Conservation (phyloP, 2,888 invertebrate species). For the Tuberolachnus salignus region DNA sequence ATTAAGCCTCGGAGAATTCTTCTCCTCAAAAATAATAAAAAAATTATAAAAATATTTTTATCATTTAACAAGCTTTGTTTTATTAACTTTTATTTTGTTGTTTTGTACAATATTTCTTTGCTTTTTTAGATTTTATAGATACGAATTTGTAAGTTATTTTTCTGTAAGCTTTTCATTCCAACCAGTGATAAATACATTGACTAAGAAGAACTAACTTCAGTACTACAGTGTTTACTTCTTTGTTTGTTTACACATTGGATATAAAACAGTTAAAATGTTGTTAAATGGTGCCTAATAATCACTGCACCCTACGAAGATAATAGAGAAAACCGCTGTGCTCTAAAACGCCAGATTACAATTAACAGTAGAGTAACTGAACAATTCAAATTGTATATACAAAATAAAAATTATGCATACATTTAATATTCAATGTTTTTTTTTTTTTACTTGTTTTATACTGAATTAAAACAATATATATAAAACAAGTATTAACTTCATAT, state of each 20-base stretch:
- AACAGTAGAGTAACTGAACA: too few relatives aligned
- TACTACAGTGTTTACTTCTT: background rate
- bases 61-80: too few relatives aligned
- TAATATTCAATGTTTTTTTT: background rate
- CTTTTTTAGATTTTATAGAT: slow-evolving; percentile 14
- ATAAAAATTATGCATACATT: background rate
- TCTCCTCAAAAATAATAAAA: too few relatives aligned
- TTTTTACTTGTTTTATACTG: background rate
- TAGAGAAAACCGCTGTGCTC: background rate
- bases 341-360: background rate
- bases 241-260: background rate
- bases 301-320: background rate
- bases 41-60: too few relatives aligned
- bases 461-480: too few relatives aligned
- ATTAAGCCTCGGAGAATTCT: too few relatives aligned
- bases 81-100: too few relatives aligned
- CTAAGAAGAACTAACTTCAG: background rate
- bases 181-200: background rate
- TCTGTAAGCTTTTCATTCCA: background rate
- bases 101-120: background rate
- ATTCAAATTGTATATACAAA: background rate
- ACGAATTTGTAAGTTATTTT: background rate
- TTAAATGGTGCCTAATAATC: slow-evolving; percentile 33
- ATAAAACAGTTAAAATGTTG: background rate
- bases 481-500: too few relatives aligned